Evolutionary conservation across 2,888 invertebrate genomes (phyloP).

Genomic region (Sarcophaga rosellei): DNA sequence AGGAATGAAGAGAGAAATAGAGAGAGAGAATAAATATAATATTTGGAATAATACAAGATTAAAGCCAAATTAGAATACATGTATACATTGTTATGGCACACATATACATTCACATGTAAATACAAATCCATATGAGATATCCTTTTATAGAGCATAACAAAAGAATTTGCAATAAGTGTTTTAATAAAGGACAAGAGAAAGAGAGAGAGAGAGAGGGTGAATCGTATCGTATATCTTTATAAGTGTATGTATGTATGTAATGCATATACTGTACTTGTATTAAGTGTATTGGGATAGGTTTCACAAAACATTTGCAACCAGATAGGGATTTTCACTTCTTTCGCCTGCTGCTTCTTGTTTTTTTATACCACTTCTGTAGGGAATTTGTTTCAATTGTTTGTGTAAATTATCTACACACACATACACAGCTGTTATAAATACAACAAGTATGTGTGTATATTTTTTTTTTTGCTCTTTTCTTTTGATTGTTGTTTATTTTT

Average conservation of each 20-base stretch:
- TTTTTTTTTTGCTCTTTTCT: not conserved
- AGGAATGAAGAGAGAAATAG: not conserved
- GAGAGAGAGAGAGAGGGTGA: too few relatives aligned
- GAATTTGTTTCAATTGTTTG: slow-evolving; percentile 32
- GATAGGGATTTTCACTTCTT: not conserved
- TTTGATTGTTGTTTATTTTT: not conserved
- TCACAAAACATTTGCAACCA: not conserved
- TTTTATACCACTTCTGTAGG: not conserved
- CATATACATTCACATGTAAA: not conserved
- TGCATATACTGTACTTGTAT: not conserved
- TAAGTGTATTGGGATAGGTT: not conserved
- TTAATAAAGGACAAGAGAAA: not conserved
- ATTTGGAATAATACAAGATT: slow-evolving; percentile 49
- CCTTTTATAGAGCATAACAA: slow-evolving; percentile 4
- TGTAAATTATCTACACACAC: not conserved
- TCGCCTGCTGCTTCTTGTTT: not conserved
- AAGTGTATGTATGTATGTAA: not conserved
- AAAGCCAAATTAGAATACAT: slow-evolving; percentile 51
- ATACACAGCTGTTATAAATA: not conserved
- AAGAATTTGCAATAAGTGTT: not conserved
- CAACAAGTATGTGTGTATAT: not conserved
- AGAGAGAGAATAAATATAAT: slow-evolving; percentile 21
- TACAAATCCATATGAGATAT: slow-evolving; percentile 23
- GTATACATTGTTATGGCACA: slow-evolving; percentile 7
- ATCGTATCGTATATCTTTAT: not conserved